Base-by-base conservation (phyloP, 2,888 invertebrate genomes). In the Chirona hameri region DNA sequence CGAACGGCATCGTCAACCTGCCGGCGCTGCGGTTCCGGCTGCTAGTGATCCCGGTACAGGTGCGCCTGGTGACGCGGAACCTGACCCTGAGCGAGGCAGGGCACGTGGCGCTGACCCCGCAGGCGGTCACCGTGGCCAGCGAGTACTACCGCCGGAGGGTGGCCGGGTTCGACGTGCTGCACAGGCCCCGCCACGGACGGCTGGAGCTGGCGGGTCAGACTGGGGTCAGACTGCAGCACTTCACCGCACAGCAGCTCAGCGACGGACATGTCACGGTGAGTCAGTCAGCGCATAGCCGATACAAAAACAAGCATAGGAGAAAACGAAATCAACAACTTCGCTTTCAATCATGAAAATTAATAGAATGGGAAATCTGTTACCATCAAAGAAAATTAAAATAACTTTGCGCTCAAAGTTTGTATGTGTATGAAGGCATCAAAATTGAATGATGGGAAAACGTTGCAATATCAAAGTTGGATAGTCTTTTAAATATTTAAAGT, bases 61-160 rank as follows among this genome's bases (percentile, higher is more conserved):
- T 82, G n/a, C 79, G 81, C 2, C 72, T 79, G 29, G 76, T 81
- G n/a, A 81, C 76, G 0, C 52, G 57, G n/a, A 83, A 81, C 7
- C 27, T 65, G 65, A 29, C 83, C 27, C 46, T 83, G 76, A 81
- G 81, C 24, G 97, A 98, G 90, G 97, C 96, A 4, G 93, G 91
- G 72, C 89, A 89, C 31, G 90, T 91, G 60, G 87, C 93, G 2
- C 90, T 91, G 15, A 90, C 92, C 0, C 84, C 85, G 12, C 90
- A 91, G 0, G 89, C 93, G 85, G 91, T 96, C 84, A 90, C 90
- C 82, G 92, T 94, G 0, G 89, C 92, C 72, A 95, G 95, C 0
- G 92, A 93, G 82, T 96, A 94, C 87, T 96, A 94, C 85, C 90
- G 91, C 82, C 92, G 92, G 0, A 93, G 93, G 87, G 91, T 95